Evolutionary conservation across 2,113 vertebrate genomes (phyloP), one percentile per base, ranked within the genome.

Genomic region (Steatornis caripensis): DNA sequence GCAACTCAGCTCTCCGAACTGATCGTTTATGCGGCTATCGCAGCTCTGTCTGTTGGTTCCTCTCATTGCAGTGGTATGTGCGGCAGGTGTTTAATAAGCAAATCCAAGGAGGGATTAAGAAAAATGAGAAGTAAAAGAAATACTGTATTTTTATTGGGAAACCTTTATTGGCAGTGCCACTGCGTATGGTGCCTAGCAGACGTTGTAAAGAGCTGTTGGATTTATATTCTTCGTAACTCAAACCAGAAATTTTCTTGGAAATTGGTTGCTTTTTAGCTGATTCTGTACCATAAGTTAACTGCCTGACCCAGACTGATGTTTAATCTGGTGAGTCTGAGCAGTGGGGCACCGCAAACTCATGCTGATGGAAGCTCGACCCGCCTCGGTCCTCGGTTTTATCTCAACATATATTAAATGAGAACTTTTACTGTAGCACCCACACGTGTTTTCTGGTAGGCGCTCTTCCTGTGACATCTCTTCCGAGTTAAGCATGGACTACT

Each of bases 371-470:
- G 23, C 41, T 83, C 71, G 68, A 2, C 46, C 62, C 57, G 32
- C 30, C 46, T 85, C 51, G n/a, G 37, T 24, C 36, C 30, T 39
- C 46, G n/a, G n/a, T 72, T 72, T 66, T 77, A 21, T 51, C 70
- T 55, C 18, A 13, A 19, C 20, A n/a, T 55, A 18, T 39, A 26
- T 55, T 21, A 29, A 41, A 43, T 13, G 11, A 22, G 24, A 57
- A 41, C 10, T 61, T 72, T 6, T 19, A 1, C 20, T 48, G 22
- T 23, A 23, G 16, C 4, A 55, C 41, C 15, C 14, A 30, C 24
- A 11, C 0, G 0, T 36, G 17, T 37, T 51, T 72, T 27, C 45
- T 45, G 61, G 20, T 5, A 36, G 37, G 19, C 16, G n/a, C n/a
- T n/a, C n/a, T n/a, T n/a, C n/a, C n/a, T 74, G 17, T 17, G 68